A percentile compares a stretch with the other conserved stretches of the same genome.
phyloP scores from a whole-genome alignment of 2,113 vertebrate species.

The Halichoerus grypus region DNA sequence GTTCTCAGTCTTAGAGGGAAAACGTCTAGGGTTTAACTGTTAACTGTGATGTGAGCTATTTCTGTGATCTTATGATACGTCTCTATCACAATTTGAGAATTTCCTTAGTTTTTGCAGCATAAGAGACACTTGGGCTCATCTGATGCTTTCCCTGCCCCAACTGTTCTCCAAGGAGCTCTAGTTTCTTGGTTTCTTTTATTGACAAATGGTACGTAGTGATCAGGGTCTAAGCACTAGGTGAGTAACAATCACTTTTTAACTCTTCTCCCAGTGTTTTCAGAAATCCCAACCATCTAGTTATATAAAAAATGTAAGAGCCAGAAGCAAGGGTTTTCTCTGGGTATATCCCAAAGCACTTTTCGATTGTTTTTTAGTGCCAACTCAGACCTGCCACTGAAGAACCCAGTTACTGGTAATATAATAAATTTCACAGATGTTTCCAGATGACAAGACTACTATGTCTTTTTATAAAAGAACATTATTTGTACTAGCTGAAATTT shows the following conservation, averaged over 20 bases:
- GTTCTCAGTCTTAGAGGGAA: neutral
- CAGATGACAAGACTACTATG: neutral
- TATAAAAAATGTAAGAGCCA: neutral
- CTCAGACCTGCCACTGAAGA: neutral
- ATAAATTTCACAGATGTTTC: neutral
- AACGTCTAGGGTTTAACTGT: neutral
- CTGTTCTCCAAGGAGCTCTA: neutral
- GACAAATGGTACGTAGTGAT: neutral
- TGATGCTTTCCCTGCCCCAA: neutral
- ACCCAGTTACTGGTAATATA: neutral
- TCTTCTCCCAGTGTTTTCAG: neutral
- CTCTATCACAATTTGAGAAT: neutral
- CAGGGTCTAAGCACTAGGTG: neutral
- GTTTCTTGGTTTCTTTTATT: conserved; percentile 26
- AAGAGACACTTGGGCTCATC: neutral
- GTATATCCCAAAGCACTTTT: neutral
- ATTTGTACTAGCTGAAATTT: conserved; percentile 6
- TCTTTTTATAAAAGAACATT: conserved; percentile 5
- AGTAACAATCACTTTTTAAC: conserved; percentile 9
- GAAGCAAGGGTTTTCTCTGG: neutral
- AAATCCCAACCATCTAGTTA: neutral
- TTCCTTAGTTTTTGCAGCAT: neutral
- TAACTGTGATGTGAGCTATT: neutral
- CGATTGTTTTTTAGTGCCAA: neutral
- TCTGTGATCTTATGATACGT: neutral